Percentiles rank a stretch among this genome's conserved stretches.
Conservation (phyloP, 2,113 vertebrate genomes). For the Menidia beryllina region DNA sequence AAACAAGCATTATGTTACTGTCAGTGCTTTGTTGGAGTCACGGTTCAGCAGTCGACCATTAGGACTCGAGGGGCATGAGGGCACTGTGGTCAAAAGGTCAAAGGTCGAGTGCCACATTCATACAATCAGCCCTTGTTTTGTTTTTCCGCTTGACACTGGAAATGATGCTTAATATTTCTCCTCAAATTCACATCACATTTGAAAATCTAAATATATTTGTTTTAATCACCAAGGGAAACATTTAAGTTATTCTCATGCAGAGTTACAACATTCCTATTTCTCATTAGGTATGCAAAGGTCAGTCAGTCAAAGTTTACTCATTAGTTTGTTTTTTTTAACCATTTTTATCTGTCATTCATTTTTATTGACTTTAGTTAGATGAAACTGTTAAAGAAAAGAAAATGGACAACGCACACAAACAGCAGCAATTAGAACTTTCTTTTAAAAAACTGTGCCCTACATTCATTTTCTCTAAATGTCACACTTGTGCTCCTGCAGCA, state of each 20-base stretch:
- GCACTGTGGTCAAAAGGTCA: constrained; percentile 42
- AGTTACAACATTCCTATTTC: background rate
- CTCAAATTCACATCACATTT: background rate
- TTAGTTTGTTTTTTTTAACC: background rate
- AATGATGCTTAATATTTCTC: too few species aligned
- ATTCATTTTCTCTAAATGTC: constrained; percentile 54
- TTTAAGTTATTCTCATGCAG: too few species aligned
- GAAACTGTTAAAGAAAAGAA: too few species aligned
- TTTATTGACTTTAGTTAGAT: background rate
- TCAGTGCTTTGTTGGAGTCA: constrained; percentile 25
- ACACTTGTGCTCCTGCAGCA: constrained; percentile 30
- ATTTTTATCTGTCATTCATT: too few species aligned
- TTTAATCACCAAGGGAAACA: too few species aligned
- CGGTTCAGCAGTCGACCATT: constrained; percentile 25
- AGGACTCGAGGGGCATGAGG: constrained; percentile 21
- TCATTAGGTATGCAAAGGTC: background rate
- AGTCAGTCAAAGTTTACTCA: background rate
- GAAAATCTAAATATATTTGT: background rate
- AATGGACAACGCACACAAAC: too few species aligned
- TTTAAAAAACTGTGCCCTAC: constrained; percentile 8
- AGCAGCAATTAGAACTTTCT: background rate
- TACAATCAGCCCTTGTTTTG: constrained; percentile 17
- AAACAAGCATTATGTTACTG: constrained; percentile 14
- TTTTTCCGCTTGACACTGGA: too few species aligned
- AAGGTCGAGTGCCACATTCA: constrained; percentile 55